These are phyloP conservation scores for Herpetotheres cachinnans DNA, from an alignment of 2,113 vertebrate species.

Conservation along the genomic window DNA sequence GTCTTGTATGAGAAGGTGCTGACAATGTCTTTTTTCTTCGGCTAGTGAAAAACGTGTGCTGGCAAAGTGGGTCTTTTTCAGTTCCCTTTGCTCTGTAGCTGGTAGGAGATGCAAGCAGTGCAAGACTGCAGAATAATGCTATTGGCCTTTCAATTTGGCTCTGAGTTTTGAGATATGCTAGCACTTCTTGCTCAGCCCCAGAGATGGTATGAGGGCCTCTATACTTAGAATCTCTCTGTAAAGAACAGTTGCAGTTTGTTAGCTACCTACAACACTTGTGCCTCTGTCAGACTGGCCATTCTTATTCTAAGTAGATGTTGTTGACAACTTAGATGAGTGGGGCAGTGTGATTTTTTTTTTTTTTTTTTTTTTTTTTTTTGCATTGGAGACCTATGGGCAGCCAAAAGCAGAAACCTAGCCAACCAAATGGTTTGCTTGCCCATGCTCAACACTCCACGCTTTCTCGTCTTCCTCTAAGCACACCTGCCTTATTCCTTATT, in stretches of 20 bases:
- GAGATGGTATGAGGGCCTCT: neutral
- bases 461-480: neutral
- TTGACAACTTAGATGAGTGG: neutral
- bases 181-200: neutral
- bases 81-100: neutral
- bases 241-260: neutral
- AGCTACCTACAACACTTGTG: neutral
- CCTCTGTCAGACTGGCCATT: neutral
- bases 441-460: neutral
- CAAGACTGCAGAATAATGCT: neutral
- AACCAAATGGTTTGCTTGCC: neutral
- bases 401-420: neutral
- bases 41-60: neutral
- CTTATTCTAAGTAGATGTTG: neutral
- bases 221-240: neutral
- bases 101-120: neutral
- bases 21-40: neutral
- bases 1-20: neutral
- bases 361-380: neutral
- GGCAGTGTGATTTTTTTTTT: neutral
- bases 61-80: neutral
- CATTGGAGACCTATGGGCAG: neutral
- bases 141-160: neutral
- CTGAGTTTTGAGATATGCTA: neutral
- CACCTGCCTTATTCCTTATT: neutral